phyloP scores from a whole-genome alignment of 1,140 invertebrate species.

The Periplaneta americana region DNA sequence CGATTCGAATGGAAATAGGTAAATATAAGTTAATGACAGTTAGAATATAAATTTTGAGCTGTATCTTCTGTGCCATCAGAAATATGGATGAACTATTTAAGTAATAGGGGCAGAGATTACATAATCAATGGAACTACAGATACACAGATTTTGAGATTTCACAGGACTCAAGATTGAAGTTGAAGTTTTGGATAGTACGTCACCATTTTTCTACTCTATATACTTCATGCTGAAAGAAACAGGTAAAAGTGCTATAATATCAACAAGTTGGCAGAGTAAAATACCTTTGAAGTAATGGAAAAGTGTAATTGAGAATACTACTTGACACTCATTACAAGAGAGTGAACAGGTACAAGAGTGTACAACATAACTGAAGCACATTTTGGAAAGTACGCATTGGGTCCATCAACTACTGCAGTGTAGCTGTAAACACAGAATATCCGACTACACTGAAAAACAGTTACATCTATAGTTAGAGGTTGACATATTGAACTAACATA shows the following conservation, averaged over 20 bases:
- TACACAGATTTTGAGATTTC: background rate
- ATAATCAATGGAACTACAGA: background rate
- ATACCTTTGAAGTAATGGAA: background rate
- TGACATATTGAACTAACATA: background rate
- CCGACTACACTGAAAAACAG: background rate
- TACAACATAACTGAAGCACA: too few relatives aligned
- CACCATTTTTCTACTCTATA: conserved; percentile 35
- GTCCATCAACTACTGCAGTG: too few relatives aligned
- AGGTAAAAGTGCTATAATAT: background rate
- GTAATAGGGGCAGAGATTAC: background rate
- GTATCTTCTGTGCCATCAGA: background rate
- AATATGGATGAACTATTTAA: background rate
- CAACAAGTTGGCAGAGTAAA: background rate
- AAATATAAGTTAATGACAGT: too few relatives aligned
- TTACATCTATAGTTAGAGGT: background rate
- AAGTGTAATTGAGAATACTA: background rate
- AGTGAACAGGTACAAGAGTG: too few relatives aligned
- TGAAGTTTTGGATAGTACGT: conserved; percentile 54
- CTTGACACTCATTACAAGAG: too few relatives aligned
- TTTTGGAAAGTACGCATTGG: too few relatives aligned
- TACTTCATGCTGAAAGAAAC: background rate
- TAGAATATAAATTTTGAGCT: too few relatives aligned
- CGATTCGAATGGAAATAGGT: too few relatives aligned
- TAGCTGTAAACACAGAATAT: background rate
- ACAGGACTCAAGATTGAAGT: background rate